phyloP scores from a whole-genome alignment of 1,140 invertebrate genomes.

The Sweltsa coloradensis region DNA sequence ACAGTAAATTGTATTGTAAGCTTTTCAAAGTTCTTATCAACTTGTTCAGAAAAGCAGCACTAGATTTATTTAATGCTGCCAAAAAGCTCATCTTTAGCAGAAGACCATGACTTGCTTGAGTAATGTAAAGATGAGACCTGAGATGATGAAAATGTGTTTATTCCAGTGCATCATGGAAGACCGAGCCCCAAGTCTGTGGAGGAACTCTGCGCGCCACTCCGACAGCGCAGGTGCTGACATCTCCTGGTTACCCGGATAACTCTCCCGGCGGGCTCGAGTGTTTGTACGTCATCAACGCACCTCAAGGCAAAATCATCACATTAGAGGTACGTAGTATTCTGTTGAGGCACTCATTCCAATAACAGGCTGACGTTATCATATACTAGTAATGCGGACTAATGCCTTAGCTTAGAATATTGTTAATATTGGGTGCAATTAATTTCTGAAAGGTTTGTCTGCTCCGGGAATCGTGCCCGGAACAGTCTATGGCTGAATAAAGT shows the following conservation, averaged over 20 bases:
- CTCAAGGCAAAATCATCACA: conserved; percentile 75
- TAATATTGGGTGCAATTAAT: too few species aligned
- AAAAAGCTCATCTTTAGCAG: neutral
- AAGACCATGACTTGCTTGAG: neutral
- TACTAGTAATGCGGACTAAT: too few species aligned
- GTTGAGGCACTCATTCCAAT: too few species aligned
- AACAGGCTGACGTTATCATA: too few species aligned
- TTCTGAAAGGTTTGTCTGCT: too few species aligned
- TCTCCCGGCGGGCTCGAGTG: conserved; percentile 93
- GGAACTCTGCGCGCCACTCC: conserved; percentile 68
- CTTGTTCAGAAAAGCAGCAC: too few species aligned
- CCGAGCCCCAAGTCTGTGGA: conserved; percentile 80
- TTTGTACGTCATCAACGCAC: conserved; percentile 80
- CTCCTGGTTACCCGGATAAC: conserved; percentile 80
- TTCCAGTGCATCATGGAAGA: conserved; percentile 79
- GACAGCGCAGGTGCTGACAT: conserved; percentile 70
- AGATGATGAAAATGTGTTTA: conserved; percentile 6
- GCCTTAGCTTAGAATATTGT: too few species aligned
- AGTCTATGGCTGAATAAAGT: too few species aligned
- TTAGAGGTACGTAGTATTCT: conserved; percentile 64
- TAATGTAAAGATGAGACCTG: neutral
- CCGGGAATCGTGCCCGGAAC: too few species aligned
- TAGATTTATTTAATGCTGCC: neutral
- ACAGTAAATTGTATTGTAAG: too few species aligned
- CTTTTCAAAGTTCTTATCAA: too few species aligned